Conservation (phyloP, 2,797 vertebrate genomes). For the Syngnathus acus region DNA sequence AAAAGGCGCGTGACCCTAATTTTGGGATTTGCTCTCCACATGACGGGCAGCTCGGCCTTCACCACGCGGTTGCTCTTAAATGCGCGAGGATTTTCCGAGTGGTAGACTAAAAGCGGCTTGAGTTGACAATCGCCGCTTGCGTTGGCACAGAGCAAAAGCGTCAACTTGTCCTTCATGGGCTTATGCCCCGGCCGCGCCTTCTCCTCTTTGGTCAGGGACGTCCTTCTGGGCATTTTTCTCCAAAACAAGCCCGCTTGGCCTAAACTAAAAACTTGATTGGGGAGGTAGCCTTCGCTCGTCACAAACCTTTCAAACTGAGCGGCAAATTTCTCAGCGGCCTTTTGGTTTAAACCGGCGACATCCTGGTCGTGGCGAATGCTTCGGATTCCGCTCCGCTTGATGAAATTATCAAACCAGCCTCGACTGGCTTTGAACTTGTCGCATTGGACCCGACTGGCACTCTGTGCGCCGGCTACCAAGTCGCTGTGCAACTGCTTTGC, state of each 20-base stretch:
- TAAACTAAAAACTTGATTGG: conserved; percentile 28
- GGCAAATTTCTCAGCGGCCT: background rate
- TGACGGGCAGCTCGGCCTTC: background rate
- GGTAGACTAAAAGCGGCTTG: conserved; percentile 34
- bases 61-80: conserved; percentile 16
- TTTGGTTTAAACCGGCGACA: background rate
- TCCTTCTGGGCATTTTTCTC: conserved; percentile 30
- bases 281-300: conserved; percentile 1
- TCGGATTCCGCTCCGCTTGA: background rate
- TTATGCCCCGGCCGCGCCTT: conserved; percentile 10
- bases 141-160: conserved; percentile 28
- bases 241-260: conserved; percentile 40
- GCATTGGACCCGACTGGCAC: too few relatives aligned
- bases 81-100: conserved; percentile 18
- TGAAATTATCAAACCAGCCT: background rate
- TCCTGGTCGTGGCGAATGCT: background rate
- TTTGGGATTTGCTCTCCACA: background rate
- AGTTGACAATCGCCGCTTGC: conserved; percentile 37
- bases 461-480: background rate
- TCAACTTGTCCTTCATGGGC: conserved; percentile 26
- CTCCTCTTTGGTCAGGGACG: conserved; percentile 26
- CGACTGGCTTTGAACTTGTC: background rate
- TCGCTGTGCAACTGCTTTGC: background rate
- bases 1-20: conserved; percentile 2
- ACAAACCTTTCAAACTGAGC: background rate